phyloP scores from a whole-genome alignment of 2,797 vertebrate species.

The Arnoldichthys spilopterus region DNA sequence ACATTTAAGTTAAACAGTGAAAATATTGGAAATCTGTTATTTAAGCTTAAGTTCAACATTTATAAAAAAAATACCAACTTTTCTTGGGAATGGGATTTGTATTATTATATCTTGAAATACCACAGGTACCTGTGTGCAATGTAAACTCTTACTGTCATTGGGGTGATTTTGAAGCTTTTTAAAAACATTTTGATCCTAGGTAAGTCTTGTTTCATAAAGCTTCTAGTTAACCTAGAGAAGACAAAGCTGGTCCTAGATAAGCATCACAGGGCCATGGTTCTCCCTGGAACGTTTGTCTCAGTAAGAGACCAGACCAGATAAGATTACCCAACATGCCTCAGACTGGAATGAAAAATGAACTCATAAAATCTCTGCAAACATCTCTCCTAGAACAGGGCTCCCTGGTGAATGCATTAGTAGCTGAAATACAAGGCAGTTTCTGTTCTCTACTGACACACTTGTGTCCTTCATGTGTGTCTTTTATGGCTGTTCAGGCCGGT shows the following conservation, averaged over 20 bases:
- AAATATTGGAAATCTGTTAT: too few species aligned
- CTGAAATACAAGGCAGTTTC: constrained; percentile 59
- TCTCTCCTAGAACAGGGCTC: constrained; percentile 35
- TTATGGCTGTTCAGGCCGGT: background rate
- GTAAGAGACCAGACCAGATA: constrained; percentile 47
- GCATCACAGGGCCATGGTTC: background rate
- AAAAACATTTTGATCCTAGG: too few species aligned
- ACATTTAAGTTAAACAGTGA: too few species aligned
- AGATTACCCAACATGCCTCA: constrained; percentile 58
- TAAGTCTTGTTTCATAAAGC: background rate
- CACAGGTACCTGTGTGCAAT: too few species aligned
- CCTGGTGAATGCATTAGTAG: constrained; percentile 41
- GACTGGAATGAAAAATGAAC: constrained; percentile 60
- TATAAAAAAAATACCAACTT: too few species aligned
- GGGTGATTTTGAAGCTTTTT: too few species aligned
- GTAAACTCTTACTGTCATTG: too few species aligned
- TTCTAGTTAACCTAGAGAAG: background rate
- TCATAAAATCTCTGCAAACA: constrained; percentile 61
- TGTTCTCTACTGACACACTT: constrained; percentile 37
- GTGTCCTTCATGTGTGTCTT: background rate
- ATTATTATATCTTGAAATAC: too few species aligned
- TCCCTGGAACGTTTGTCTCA: constrained; percentile 18
- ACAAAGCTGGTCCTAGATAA: background rate
- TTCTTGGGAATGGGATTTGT: too few species aligned
- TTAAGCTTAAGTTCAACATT: too few species aligned